phyloP scores from a whole-genome alignment of 2,888 invertebrate species.

The Rhopalosiphum nymphaeae region DNA sequence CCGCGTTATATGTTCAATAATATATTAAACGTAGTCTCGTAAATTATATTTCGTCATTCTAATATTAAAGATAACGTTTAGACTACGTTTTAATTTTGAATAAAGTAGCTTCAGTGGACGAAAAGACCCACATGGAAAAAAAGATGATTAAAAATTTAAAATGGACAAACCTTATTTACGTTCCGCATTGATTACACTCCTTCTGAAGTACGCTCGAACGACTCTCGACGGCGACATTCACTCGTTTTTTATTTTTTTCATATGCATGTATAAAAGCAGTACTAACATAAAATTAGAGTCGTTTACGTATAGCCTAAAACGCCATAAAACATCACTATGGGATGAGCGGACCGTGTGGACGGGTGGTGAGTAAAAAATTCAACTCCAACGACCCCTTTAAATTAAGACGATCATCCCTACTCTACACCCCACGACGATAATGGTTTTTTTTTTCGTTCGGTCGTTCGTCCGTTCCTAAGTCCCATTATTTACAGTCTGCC shows the following conservation, averaged over 20 bases:
- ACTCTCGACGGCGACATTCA: conserved; percentile 57
- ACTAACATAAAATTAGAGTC: conserved; percentile 48
- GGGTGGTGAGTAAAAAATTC: background rate
- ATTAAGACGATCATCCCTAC: conserved; percentile 47
- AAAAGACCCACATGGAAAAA: background rate
- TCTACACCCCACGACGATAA: background rate
- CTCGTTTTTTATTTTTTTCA: conserved; percentile 6
- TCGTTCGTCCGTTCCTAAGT: background rate
- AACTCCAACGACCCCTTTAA: conserved; percentile 47
- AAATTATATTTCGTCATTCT: background rate
- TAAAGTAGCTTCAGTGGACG: background rate
- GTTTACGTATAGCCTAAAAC: conserved; percentile 44
- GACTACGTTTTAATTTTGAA: background rate
- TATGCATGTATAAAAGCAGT: background rate
- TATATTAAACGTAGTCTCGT: background rate
- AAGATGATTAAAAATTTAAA: conserved; percentile 37
- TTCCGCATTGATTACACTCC: conserved; percentile 16
- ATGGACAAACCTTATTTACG: conserved; percentile 21
- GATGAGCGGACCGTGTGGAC: too few species aligned
- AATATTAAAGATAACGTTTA: background rate
- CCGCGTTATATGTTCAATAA: background rate
- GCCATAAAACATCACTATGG: conserved; percentile 20
- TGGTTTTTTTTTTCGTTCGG: conserved; percentile 22
- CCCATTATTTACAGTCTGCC: conserved; percentile 58
- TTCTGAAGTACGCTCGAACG: conserved; percentile 25